Evolutionary conservation across 2,888 invertebrate genomes (phyloP).

Genomic region (Acleris sparsana): DNA sequence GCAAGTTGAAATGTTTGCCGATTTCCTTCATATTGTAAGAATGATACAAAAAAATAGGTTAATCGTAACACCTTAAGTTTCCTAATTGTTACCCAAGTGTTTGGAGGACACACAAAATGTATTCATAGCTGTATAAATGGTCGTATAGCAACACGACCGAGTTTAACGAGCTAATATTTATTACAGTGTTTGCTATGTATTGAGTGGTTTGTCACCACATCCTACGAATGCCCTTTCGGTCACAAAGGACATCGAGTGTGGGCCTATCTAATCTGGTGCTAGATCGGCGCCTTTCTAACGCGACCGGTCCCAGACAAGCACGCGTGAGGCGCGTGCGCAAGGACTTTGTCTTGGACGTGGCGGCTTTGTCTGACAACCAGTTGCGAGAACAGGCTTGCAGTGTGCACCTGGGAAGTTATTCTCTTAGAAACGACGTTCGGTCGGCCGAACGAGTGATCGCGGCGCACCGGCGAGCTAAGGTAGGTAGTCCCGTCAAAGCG

Average conservation of each 20-base stretch:
- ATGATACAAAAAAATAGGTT: too few relatives aligned
- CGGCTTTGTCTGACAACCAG: constrained; percentile 22
- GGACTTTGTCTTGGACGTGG: constrained; percentile 13
- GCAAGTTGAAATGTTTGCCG: too few relatives aligned
- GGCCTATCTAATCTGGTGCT: constrained; percentile 41
- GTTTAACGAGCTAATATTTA: constrained; percentile 5
- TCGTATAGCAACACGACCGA: not conserved
- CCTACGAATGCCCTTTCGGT: constrained; percentile 40
- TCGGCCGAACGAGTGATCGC: too few relatives aligned
- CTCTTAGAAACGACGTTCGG: too few relatives aligned
- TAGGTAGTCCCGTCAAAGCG: too few relatives aligned
- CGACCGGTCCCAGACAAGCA: constrained; percentile 48
- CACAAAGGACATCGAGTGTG: constrained; percentile 43
- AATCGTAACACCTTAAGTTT: too few relatives aligned
- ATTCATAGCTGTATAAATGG: constrained; percentile 14
- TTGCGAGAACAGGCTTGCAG: not conserved
- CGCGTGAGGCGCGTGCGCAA: constrained; percentile 41
- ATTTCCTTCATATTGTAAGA: too few relatives aligned
- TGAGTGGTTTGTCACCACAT: constrained; percentile 32
- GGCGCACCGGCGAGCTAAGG: too few relatives aligned
- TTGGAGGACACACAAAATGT: constrained; percentile 5
- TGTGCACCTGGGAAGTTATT: not conserved
- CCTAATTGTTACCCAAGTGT: too few relatives aligned
- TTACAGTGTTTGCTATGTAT: constrained; percentile 4
- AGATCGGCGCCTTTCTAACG: constrained; percentile 47